These are phyloP conservation scores for Timema podura DNA, from an alignment of 2,888 invertebrate species.

Conservation along the genomic window DNA sequence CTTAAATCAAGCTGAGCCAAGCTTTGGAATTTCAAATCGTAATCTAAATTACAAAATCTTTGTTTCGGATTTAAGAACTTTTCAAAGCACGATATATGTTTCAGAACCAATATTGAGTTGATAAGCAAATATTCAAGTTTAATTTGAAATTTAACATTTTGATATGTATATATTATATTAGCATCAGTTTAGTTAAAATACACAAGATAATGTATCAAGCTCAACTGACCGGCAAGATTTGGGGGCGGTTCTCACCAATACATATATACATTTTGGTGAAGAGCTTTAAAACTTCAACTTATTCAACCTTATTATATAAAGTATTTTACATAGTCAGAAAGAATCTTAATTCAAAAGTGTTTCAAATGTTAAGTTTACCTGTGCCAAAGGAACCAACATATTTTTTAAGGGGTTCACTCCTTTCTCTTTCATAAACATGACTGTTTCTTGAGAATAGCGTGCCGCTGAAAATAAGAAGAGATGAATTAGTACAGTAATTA, in stretches of 20 bases:
- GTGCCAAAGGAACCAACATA: slow-evolving; percentile 70
- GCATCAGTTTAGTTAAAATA: too few species aligned
- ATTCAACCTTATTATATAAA: too few species aligned
- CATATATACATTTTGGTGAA: too few species aligned
- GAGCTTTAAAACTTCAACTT: too few species aligned
- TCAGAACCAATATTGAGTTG: neutral
- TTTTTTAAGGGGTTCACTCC: slow-evolving; percentile 76
- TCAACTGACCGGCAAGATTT: too few species aligned
- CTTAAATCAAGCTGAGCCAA: slow-evolving; percentile 18
- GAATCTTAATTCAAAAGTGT: too few species aligned
- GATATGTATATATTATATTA: too few species aligned
- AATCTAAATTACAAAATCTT: neutral
- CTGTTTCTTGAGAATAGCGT: slow-evolving; percentile 71
- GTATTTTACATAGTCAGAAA: too few species aligned
- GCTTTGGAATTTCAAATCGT: slow-evolving; percentile 18
- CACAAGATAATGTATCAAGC: too few species aligned
- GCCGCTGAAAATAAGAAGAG: slow-evolving; percentile 50
- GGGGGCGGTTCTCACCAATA: too few species aligned
- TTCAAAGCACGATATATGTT: neutral
- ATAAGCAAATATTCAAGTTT: neutral
- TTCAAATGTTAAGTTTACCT: slow-evolving; percentile 49
- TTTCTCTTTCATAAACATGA: slow-evolving; percentile 77
- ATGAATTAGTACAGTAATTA: slow-evolving; percentile 12
- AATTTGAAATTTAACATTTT: too few species aligned
- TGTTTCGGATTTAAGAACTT: neutral